Base-by-base conservation (phyloP, 2,888 invertebrate genomes). In the Cerastis leucographa region DNA sequence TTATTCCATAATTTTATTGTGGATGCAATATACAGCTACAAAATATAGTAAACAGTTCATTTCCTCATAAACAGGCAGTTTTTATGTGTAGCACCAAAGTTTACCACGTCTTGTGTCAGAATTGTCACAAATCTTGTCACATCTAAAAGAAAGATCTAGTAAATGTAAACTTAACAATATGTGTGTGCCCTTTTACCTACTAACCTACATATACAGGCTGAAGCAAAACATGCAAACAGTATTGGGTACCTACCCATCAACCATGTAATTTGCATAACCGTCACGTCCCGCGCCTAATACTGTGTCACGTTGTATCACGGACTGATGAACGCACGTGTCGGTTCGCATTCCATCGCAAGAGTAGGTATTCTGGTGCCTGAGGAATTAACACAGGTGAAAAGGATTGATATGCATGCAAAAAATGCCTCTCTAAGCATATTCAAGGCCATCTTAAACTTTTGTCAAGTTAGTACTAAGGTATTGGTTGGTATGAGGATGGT, bases 191-290 rank as follows among this genome's bases (percentile, higher is more conserved):
- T 29, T 61, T 61, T 29, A 61, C 44, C 8, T n/a, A 35, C 49
- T 81, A 42, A 75, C 82, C 42, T 78, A 71, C 25, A 66, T 83
- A 64, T 83, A 49, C 35, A 56, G 17, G 17, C 35, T 51, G 35
- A 17, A 70, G 22, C 49, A 68, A 80, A 65, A 74, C 59, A n/a
- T n/a, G n/a, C n/a, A 71, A 74, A 73, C 62, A 68, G 46, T 42
- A 64, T 54, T 42, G 54, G 40, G 56, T 56, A 62, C 22, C 29
- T 35, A 61, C 11, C 22, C 40, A 8, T 5, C 40, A 25, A 5
- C 56, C 1, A 62, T 4, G 74, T 74, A 59, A 85, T 82, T 84
- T 74, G 49, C 85, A 85, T 82, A 84, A 22, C 68, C 35, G 85
- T 74, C 85, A 85, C 74, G 85, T 69, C 64, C 40, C 46, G 59